Conservation (phyloP, 2,888 invertebrate genomes). For the Apodemia zela region DNA sequence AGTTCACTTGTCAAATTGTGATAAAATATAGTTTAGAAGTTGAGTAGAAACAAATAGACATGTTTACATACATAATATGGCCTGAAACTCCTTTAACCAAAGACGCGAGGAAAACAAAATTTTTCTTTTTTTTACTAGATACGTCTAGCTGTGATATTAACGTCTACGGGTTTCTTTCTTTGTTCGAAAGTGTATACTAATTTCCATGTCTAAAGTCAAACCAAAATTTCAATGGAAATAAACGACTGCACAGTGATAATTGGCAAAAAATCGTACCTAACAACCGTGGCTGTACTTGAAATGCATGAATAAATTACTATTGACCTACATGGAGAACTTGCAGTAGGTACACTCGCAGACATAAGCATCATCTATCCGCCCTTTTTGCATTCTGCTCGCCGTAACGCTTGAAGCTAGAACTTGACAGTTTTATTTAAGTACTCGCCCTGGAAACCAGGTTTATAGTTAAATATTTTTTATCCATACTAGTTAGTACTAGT, state of each 20-base stretch:
- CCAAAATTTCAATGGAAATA: not conserved
- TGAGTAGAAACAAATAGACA: no score
- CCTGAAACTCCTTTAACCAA: no score
- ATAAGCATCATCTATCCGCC: not conserved
- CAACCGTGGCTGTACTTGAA: slow-evolving; percentile 12
- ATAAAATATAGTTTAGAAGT: no score
- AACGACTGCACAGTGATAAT: slow-evolving; percentile 10
- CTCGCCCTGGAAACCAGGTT: not conserved
- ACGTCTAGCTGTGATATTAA: not conserved
- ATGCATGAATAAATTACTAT: slow-evolving; percentile 15
- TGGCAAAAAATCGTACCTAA: slow-evolving; percentile 9
- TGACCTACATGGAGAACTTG: slow-evolving; percentile 13
- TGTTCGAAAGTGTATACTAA: not conserved
- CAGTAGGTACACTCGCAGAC: not conserved
- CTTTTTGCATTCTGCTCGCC: not conserved
- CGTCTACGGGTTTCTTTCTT: not conserved
- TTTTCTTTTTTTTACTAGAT: no score
- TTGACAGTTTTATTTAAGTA: not conserved
- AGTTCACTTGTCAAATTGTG: no score
- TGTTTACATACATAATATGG: no score
- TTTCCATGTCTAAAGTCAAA: not conserved
- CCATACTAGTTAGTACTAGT: no score
- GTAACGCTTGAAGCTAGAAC: not conserved
- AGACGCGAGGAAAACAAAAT: no score
- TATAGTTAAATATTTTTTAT: not conserved